These are phyloP conservation scores for Drosophila affinis DNA, from an alignment of 2,888 invertebrate genomes.

Conservation along the genomic window DNA sequence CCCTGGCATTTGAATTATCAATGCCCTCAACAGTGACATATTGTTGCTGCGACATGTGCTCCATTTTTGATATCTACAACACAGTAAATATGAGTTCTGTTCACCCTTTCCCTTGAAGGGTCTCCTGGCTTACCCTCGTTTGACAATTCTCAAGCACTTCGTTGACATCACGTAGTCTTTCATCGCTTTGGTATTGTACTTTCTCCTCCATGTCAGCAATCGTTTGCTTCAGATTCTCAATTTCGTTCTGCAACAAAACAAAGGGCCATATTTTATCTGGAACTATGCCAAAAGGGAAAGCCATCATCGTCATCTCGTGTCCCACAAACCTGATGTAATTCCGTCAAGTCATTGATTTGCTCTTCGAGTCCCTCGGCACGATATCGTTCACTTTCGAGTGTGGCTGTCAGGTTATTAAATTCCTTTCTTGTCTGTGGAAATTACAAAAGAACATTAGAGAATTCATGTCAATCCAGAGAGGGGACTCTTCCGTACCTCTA, in stretches of 20 bases:
- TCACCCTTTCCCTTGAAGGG: not conserved
- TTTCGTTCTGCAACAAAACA: slow-evolving; percentile 85
- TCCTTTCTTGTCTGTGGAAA: slow-evolving; percentile 88
- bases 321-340: slow-evolving; percentile 91
- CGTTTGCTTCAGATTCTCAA: slow-evolving; percentile 97
- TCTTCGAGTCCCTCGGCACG: slow-evolving; percentile 95
- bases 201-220: slow-evolving; percentile 98
- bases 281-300: slow-evolving; percentile 50
- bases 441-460: not conserved
- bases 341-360: slow-evolving; percentile 98
- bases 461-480: not conserved
- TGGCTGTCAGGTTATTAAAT: slow-evolving; percentile 91
- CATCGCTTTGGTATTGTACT: slow-evolving; percentile 99
- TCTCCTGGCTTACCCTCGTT: slow-evolving; percentile 89
- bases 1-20: slow-evolving; percentile 94
- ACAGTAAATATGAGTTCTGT: too few relatives aligned
- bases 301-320: not conserved
- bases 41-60: slow-evolving; percentile 95
- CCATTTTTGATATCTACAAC: slow-evolving; percentile 94
- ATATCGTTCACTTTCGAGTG: slow-evolving; percentile 95
- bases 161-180: slow-evolving; percentile 97
- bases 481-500: slow-evolving; percentile 86
- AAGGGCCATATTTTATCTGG: slow-evolving; percentile 31
- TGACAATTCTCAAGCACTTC: slow-evolving; percentile 98
- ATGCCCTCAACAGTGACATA: slow-evolving; percentile 93